Evolutionary conservation across 2,113 vertebrate genomes (phyloP), one percentile per base, ranked within the genome.

Genomic region (Eupsittula cactorum): DNA sequence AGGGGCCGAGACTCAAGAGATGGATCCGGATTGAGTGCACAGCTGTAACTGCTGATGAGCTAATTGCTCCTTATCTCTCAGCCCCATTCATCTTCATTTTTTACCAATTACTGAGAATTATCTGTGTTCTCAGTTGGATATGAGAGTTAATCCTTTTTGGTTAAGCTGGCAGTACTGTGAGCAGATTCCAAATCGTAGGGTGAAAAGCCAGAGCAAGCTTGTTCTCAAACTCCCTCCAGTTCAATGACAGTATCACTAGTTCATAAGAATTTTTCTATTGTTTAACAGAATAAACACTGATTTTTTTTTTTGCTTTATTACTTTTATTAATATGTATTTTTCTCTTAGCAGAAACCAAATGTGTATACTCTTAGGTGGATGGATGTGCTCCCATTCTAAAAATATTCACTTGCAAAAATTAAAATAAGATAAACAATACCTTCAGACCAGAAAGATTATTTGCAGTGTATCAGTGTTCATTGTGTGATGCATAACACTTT

Each of bases 11-110:
- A 98, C 99, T 99, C 99, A 98, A 98, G 99, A 99, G 99, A 99
- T 99, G 97, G 98, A 98, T 98, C 98, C 97, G 99, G 98, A 99
- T 99, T 99, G 98, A 99, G 99, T 99, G 99, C 99, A 99, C 99
- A 99, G 99, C 99, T 99, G 99, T 99, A 99, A 99, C 99, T 99
- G 98, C 98, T 99, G 99, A 99, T 99, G 99, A 99, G 99, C 99
- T 99, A 99, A 99, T 99, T 99, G 99, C 99, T 99, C 99, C 99
- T 99, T 99, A 99, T 99, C 99, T 99, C 98, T 99, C 99, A 99
- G 99, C 99, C 99, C 99, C 99, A 99, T 99, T 99, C 99, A 99
- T 99, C 99, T 99, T 99, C 99, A 99, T 99, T 99, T 99, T 99
- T 99, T 99, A 99, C 99, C 99, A 99, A 99, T 99, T 99, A 99